Percentiles rank a stretch among this genome's conserved stretches.
Conservation (phyloP, 2,797 vertebrate genomes). For the Cygnus olor region DNA sequence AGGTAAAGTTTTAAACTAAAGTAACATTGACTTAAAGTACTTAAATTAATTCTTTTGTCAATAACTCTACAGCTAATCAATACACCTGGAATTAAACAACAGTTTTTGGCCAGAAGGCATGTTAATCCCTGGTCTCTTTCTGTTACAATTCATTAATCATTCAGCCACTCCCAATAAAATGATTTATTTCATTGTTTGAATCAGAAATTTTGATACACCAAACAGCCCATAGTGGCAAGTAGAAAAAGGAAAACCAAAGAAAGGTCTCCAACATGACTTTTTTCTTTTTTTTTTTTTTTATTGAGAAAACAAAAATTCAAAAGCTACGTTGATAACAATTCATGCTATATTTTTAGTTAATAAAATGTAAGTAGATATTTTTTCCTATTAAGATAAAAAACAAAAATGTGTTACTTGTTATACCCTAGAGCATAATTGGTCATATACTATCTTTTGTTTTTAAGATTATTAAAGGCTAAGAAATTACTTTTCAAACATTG, state of each 20-base stretch:
- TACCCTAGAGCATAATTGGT: slow-evolving; percentile 55
- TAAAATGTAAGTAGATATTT: slow-evolving; percentile 63
- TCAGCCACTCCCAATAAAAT: slow-evolving; percentile 40
- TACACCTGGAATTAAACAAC: slow-evolving; percentile 79
- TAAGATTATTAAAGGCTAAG: slow-evolving; percentile 63
- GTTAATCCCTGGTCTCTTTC: slow-evolving; percentile 68
- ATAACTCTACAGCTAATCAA: slow-evolving; percentile 82
- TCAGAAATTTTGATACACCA: slow-evolving; percentile 11
- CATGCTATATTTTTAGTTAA: slow-evolving; percentile 54
- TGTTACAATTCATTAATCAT: slow-evolving; percentile 76
- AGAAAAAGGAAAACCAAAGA: background rate
- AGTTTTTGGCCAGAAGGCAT: slow-evolving; percentile 76
- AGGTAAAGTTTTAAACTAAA: slow-evolving; percentile 74
- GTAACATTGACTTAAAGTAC: slow-evolving; percentile 81
- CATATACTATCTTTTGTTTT: slow-evolving; percentile 63
- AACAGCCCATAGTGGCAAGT: background rate
- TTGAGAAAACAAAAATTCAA: slow-evolving; percentile 39
- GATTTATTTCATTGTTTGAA: background rate
- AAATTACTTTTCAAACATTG: slow-evolving; percentile 71
- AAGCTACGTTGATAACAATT: background rate
- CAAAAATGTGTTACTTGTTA: slow-evolving; percentile 49
- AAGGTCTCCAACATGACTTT: background rate
- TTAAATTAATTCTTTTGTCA: slow-evolving; percentile 84
- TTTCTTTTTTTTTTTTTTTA: background rate
- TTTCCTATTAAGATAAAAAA: slow-evolving; percentile 70